Evolutionary conservation across 2,113 vertebrate genomes (phyloP).

Genomic region (Athene cunicularia): DNA sequence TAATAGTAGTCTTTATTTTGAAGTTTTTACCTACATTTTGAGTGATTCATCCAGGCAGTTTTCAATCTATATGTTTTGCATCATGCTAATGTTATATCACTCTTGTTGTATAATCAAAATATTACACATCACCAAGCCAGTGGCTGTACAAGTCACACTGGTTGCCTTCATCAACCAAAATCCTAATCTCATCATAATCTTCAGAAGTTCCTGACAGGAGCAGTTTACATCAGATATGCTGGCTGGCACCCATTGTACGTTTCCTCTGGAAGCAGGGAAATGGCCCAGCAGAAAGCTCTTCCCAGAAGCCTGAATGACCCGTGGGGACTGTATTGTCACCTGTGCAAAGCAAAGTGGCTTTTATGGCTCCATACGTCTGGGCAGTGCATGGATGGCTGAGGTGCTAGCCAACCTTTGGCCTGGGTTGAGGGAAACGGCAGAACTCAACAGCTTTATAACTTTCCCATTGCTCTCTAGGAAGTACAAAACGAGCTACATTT

Average conservation of each 20-base stretch:
- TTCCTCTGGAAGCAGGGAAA: neutral
- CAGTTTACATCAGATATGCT: neutral
- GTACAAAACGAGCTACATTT: neutral
- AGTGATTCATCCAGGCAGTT: neutral
- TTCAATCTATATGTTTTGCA: neutral
- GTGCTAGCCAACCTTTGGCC: neutral
- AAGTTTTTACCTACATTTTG: neutral
- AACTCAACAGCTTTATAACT: neutral
- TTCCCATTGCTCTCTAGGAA: neutral
- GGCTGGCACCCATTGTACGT: neutral
- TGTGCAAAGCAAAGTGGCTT: neutral
- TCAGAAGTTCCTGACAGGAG: neutral
- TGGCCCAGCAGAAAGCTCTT: neutral
- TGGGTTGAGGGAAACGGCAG: neutral
- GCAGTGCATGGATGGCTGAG: neutral
- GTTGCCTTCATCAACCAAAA: neutral
- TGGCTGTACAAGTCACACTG: neutral
- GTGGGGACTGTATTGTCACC: neutral
- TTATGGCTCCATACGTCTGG: neutral
- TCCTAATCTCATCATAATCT: neutral
- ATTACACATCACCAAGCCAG: neutral
- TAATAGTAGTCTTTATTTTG: neutral
- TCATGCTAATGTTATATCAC: neutral
- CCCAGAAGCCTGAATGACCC: neutral
- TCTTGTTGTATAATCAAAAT: neutral